These are phyloP conservation scores for Lordiphosa collinella DNA, from an alignment of 1,140 invertebrate species.

Conservation along the genomic window DNA sequence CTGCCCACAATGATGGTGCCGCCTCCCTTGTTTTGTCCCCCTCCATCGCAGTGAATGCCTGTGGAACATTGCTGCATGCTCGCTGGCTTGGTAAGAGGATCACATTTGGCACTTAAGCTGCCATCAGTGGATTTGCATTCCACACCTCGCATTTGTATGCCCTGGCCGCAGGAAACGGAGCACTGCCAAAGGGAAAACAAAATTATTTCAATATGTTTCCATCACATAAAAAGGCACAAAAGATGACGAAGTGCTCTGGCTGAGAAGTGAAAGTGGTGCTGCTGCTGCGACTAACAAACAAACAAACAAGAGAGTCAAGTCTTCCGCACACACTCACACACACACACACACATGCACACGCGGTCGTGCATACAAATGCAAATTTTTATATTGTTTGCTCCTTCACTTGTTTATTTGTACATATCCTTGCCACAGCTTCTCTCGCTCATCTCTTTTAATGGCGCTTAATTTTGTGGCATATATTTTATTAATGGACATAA, in stretches of 20 bases:
- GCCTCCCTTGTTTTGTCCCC: constrained; percentile 39
- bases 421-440: neutral
- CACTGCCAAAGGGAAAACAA: constrained; percentile 82
- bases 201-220: constrained; percentile 70
- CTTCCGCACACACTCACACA: constrained; percentile 17
- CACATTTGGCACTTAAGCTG: constrained; percentile 80
- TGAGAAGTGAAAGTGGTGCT: neutral
- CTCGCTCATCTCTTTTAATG: constrained; percentile 35
- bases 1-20: constrained; percentile 75
- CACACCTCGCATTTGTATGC: constrained; percentile 90
- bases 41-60: constrained; percentile 83
- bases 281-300: constrained; percentile 10
- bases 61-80: constrained; percentile 84
- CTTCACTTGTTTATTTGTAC: constrained; percentile 42
- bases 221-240: constrained; percentile 41
- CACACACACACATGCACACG: constrained; percentile 28
- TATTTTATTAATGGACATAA: constrained; percentile 67
- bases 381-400: constrained; percentile 47
- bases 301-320: constrained; percentile 7
- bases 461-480: constrained; percentile 59
- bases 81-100: constrained; percentile 82
- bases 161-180: constrained; percentile 91
- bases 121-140: constrained; percentile 84
- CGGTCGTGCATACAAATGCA: constrained; percentile 55
- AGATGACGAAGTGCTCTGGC: constrained; percentile 41